phyloP scores from a whole-genome alignment of 1,140 invertebrate species.

The Nixonia krombeini region DNA sequence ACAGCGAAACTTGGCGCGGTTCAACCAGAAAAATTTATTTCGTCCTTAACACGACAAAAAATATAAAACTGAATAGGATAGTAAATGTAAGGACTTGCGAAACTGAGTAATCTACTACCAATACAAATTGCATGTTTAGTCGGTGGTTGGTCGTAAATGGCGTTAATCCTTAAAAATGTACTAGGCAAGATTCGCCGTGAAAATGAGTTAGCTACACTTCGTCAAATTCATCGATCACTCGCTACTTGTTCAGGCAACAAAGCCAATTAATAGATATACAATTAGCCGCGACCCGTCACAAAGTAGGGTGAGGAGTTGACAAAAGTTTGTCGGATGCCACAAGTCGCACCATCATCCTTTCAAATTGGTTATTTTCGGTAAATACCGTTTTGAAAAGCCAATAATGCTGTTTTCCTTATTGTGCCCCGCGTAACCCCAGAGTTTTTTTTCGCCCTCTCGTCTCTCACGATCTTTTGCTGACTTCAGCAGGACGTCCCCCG shows the following conservation, averaged over 20 bases:
- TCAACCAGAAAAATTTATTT: no score
- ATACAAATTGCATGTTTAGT: no score
- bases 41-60: no score
- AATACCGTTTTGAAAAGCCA: slow-evolving; percentile 72
- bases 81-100: no score
- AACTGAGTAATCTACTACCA: no score
- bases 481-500: slow-evolving; percentile 51
- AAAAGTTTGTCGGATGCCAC: slow-evolving; percentile 57
- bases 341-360: slow-evolving; percentile 64
- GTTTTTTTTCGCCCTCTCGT: slow-evolving; percentile 44
- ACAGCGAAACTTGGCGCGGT: background rate
- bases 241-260: background rate
- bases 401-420: slow-evolving; percentile 71
- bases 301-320: slow-evolving; percentile 32
- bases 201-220: background rate
- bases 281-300: slow-evolving; percentile 41
- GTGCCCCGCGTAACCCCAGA: slow-evolving; percentile 42
- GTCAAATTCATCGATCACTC: slow-evolving; percentile 18
- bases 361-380: slow-evolving; percentile 72
- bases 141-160: no score
- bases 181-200: background rate
- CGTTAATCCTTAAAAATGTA: background rate
- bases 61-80: no score
- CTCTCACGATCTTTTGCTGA: slow-evolving; percentile 40
- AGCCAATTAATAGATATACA: slow-evolving; percentile 57